Evolutionary conservation across 2,797 vertebrate species (phyloP), one percentile per base, ranked within the genome.

Genomic region (Dromococcyx pavoninus): DNA sequence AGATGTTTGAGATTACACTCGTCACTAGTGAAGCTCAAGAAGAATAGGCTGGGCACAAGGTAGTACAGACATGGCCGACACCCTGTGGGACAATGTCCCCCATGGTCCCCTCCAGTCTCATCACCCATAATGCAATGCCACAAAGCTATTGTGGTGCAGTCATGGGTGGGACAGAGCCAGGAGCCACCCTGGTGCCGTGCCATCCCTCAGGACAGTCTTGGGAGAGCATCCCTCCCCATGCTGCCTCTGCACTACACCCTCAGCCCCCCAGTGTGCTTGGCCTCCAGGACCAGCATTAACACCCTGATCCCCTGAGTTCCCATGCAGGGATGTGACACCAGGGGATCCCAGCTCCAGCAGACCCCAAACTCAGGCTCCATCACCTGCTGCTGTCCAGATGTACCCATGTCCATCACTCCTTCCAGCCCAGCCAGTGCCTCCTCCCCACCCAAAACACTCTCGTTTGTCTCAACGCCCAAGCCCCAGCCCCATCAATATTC

Each of bases 401-500:
- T 22, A 67, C 13, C 27, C 48, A 70, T 5, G 8, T 46, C 35
- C 5, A 2, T 33, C 65, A 28, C 33, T 86, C 37, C 28, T 77
- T 83, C 60, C 44, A 87, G 24, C 39, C 44, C 1, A 10, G 39
- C 25, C 76, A 71, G 23, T 1, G 0, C 35, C 41, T 70, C 33
- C 61, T 88, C 61, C 50, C 32, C 48, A 48, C 5, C 23, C 61
- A 84, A 64, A 86, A 7, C 21, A 44, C 23, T 89, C 60, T 89
- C 43, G 21, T n/a, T 44, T 73, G 53, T 35, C 46, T 87, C 12
- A 7, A 62, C 33, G 86, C 15, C 50, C 53, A 22, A 95, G 89
- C 66, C 76, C 70, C 75, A 94, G 73, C n/a, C 89, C 95, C 74
- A 97, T 97, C 96, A 97, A 91, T 92, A 97, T 95, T 97, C 97